Evolutionary conservation across 2,113 vertebrate genomes (phyloP).

Genomic region (Dasypus novemcinctus): DNA sequence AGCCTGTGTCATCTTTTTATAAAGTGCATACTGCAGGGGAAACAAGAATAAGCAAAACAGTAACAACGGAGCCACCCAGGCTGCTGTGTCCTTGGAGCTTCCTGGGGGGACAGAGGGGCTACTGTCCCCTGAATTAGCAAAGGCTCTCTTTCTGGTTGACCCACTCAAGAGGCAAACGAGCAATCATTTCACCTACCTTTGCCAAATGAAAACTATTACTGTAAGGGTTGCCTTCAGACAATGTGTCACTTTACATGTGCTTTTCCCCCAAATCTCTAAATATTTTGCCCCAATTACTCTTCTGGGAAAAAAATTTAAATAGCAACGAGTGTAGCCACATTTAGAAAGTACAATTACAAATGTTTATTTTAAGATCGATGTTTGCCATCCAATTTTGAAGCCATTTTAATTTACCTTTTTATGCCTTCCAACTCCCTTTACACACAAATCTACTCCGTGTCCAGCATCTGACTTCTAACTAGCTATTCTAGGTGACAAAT

Average conservation of each 20-base stretch:
- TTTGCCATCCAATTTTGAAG: background rate
- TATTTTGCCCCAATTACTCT: background rate
- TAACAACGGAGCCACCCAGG: background rate
- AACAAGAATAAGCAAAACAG: constrained; percentile 59
- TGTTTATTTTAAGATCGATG: background rate
- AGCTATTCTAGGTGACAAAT: constrained; percentile 40
- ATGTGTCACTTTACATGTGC: background rate
- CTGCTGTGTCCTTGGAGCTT: accelerated
- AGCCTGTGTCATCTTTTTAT: constrained; percentile 99
- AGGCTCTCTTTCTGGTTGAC: background rate
- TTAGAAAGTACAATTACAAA: background rate
- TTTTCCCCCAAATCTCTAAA: background rate
- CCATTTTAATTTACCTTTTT: background rate
- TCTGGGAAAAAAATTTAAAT: background rate
- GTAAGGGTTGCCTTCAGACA: background rate
- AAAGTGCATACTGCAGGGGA: constrained; percentile 97
- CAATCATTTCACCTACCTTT: background rate
- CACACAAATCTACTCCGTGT: background rate
- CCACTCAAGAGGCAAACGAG: background rate
- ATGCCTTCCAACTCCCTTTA: background rate
- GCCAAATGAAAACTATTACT: background rate
- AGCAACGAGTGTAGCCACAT: background rate
- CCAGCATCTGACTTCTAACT: constrained; percentile 10
- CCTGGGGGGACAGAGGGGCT: accelerated
- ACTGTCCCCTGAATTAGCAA: accelerated